Evolutionary conservation across 2,113 vertebrate species (phyloP).

Genomic region (Myotis davidii): DNA sequence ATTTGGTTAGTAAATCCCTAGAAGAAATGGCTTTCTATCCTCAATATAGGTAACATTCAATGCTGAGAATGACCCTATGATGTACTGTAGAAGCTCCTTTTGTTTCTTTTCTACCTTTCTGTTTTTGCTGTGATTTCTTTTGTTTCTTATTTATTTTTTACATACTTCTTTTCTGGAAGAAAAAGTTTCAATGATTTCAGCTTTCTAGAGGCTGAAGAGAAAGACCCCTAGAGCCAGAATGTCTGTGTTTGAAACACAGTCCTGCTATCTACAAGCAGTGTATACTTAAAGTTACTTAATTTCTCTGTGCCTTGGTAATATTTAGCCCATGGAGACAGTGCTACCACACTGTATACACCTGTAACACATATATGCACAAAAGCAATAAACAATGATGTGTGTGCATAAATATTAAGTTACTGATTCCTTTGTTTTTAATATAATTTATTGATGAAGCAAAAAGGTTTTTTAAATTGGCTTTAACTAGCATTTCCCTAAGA

Average conservation of each 20-base stretch:
- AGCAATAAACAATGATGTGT: neutral
- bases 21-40: neutral
- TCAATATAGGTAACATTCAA: neutral
- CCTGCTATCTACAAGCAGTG: neutral
- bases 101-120: neutral
- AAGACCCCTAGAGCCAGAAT: neutral
- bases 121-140: neutral
- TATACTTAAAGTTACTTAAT: neutral
- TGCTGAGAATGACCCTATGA: neutral
- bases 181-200: slow-evolving; percentile 2
- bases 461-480: neutral
- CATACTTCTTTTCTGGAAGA: neutral
- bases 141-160: neutral
- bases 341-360: neutral
- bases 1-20: neutral
- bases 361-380: neutral
- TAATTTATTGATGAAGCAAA: neutral
- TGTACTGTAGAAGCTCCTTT: neutral
- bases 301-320: neutral
- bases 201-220: neutral
- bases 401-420: neutral
- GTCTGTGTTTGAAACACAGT: neutral
- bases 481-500: neutral
- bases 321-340: neutral
- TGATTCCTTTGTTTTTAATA: slow-evolving; percentile 20